phyloP scores from a whole-genome alignment of 2,113 vertebrate genomes.

The Hyperopisus bebe region DNA sequence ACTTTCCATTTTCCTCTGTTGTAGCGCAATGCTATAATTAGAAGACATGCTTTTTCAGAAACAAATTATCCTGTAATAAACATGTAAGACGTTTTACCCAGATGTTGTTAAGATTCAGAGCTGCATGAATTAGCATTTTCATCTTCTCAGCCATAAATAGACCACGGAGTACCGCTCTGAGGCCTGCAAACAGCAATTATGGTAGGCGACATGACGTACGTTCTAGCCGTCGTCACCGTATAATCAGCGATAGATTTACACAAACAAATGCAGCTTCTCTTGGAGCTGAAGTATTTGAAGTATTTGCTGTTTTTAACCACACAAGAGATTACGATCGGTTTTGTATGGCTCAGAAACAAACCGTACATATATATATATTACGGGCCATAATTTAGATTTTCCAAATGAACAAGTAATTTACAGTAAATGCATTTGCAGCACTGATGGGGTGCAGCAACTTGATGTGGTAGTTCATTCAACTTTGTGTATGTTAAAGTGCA shows the following conservation, averaged over 20 bases:
- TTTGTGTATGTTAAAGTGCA: not conserved
- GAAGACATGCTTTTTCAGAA: not conserved
- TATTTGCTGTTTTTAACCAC: conserved; percentile 20
- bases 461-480: not conserved
- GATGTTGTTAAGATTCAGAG: conserved; percentile 8
- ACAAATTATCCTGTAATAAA: conserved; percentile 23
- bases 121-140: conserved; percentile 25
- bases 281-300: conserved; percentile 19
- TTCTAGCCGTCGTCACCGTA: conserved; percentile 17
- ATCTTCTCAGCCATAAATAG: conserved; percentile 23
- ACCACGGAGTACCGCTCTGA: conserved; percentile 18
- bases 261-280: conserved; percentile 11
- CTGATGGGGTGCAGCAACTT: not conserved
- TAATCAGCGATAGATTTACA: conserved; percentile 22
- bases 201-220: conserved; percentile 15
- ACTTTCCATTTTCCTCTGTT: conserved; percentile 14
- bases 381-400: not conserved
- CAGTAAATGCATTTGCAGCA: not conserved
- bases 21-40: conserved; percentile 17
- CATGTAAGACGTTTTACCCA: conserved; percentile 13
- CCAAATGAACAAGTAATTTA: not conserved
- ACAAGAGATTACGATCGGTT: conserved; percentile 4
- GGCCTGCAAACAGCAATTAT: conserved; percentile 11
- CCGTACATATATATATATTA: not conserved
- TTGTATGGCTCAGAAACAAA: not conserved